A percentile compares a stretch with the other conserved stretches of the same genome.
These are phyloP conservation scores for Gymnothorax reevesii DNA, from an alignment of 2,797 vertebrate species.

Conservation along the genomic window DNA sequence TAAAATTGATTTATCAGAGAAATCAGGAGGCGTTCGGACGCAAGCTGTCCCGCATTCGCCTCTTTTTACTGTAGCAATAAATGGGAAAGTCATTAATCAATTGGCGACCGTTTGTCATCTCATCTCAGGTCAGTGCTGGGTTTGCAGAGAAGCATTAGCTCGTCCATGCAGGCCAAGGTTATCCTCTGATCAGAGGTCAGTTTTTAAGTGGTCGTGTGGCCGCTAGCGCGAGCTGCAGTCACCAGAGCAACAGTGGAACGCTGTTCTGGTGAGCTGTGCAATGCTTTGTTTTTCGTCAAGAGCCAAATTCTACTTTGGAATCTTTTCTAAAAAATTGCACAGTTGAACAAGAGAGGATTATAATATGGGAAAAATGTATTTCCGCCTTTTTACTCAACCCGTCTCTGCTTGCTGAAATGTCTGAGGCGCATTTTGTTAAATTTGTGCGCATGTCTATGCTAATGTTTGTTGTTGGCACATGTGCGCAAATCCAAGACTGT, in stretches of 20 bases:
- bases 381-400: background rate
- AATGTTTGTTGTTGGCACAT: background rate
- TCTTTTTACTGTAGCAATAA: conserved; percentile 44
- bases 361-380: background rate
- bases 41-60: conserved; percentile 32
- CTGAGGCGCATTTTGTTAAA: background rate
- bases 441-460: background rate
- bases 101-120: conserved; percentile 22
- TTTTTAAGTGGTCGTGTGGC: background rate
- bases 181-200: background rate
- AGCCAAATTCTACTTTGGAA: background rate
- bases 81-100: conserved; percentile 43
- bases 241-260: background rate
- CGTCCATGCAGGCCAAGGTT: background rate
- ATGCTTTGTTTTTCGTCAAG: background rate
- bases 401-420: background rate
- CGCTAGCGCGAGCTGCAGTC: background rate
- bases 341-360: background rate
- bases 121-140: background rate
- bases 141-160: background rate
- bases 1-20: conserved; percentile 48
- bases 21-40: conserved; percentile 41
- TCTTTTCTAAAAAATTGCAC: background rate
- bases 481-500: background rate
- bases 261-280: background rate